Percentiles rank a stretch among this genome's conserved stretches.
phyloP scores from a whole-genome alignment of 2,113 vertebrate species.

The human region DNA sequence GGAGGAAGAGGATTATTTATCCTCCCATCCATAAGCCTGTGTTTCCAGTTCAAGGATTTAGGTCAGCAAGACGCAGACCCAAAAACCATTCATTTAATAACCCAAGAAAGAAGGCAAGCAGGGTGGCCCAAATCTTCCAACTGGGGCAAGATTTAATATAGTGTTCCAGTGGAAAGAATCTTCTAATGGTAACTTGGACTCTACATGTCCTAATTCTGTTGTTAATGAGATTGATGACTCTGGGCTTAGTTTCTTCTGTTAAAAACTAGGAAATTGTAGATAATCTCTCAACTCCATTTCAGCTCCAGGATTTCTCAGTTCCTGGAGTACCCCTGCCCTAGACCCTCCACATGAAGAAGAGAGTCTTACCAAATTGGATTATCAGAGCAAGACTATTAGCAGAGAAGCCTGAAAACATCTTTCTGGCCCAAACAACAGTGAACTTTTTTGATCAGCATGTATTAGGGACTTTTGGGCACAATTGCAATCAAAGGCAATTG shows the following conservation, averaged over 20 bases:
- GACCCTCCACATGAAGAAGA: neutral
- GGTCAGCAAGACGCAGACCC: neutral
- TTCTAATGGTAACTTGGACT: neutral
- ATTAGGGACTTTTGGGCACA: slow-evolving; percentile 4
- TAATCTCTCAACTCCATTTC: slow-evolving; percentile 11
- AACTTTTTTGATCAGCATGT: neutral
- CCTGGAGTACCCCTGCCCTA: neutral
- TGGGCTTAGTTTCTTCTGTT: slow-evolving; percentile 9
- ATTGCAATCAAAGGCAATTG: neutral
- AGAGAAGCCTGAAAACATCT: slow-evolving; percentile 33
- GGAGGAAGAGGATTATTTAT: neutral
- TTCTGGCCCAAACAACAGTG: slow-evolving; percentile 14
- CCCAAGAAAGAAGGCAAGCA: neutral
- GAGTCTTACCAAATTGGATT: slow-evolving; percentile 4
- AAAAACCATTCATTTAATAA: neutral
- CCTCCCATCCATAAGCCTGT: neutral
- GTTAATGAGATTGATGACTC: neutral
- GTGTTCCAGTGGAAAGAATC: neutral
- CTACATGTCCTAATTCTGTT: slow-evolving; percentile 23
- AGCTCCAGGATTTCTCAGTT: slow-evolving; percentile 10
- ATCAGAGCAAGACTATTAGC: slow-evolving; percentile 13
- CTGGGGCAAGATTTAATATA: slow-evolving; percentile 17
- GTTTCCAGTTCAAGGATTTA: slow-evolving; percentile 46
- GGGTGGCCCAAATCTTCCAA: neutral
- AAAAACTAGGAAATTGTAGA: neutral